These are phyloP conservation scores for Malacoctenus gilli DNA, from an alignment of 2,797 vertebrate genomes.

Conservation along the genomic window DNA sequence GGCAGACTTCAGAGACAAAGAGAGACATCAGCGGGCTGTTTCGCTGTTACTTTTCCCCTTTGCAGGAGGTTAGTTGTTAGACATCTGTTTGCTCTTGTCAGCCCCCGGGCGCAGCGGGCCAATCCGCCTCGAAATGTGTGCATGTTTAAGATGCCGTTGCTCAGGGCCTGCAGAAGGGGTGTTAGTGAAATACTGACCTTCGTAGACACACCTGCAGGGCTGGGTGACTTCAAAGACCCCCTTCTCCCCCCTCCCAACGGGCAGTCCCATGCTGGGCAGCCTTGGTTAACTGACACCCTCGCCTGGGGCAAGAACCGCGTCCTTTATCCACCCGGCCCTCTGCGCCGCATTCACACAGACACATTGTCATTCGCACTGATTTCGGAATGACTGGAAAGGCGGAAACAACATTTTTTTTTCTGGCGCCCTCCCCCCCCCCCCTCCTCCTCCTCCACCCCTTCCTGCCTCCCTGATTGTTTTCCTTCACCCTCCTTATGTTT, in stretches of 20 bases:
- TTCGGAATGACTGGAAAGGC: conserved; percentile 49
- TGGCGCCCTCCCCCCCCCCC: conserved; percentile 59
- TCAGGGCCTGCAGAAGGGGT: conserved; percentile 57
- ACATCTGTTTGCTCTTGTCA: conserved; percentile 86
- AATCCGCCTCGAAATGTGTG: conserved; percentile 69
- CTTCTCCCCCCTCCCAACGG: conserved; percentile 66
- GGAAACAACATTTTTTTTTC: conserved; percentile 25
- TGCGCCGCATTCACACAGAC: conserved; percentile 26
- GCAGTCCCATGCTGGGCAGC: conserved; percentile 71
- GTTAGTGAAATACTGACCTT: conserved; percentile 72
- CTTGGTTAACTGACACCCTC: conserved; percentile 74
- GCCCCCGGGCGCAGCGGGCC: conserved; percentile 65
- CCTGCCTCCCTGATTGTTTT: conserved; percentile 50
- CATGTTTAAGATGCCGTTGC: conserved; percentile 79
- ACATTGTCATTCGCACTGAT: conserved; percentile 50
- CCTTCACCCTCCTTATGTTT: conserved; percentile 40
- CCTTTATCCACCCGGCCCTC: conserved; percentile 32
- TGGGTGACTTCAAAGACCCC: conserved; percentile 77
- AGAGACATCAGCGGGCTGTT: conserved; percentile 68
- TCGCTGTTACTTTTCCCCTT: conserved; percentile 74
- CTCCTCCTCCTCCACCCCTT: conserved; percentile 58
- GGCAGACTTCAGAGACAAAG: conserved; percentile 69
- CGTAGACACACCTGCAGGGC: conserved; percentile 80
- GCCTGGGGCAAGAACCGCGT: conserved; percentile 63
- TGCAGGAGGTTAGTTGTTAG: conserved; percentile 79